Evolutionary conservation across 2,113 vertebrate species (phyloP).

Genomic region (Tursiops truncatus): DNA sequence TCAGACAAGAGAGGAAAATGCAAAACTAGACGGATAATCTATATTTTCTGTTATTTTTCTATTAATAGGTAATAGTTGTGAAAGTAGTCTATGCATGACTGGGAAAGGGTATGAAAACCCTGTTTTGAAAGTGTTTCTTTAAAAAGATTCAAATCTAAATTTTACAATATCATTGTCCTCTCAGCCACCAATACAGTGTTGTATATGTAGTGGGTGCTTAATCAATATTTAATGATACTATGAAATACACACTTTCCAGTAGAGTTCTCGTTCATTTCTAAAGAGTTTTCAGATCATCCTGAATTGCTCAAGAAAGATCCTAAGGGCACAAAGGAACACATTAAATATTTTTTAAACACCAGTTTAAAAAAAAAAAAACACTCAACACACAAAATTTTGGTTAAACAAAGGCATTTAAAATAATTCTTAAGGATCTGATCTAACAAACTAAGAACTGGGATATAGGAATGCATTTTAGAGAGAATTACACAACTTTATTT

Average conservation of each 20-base stretch:
- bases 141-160: neutral
- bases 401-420: slow-evolving; percentile 17
- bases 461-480: neutral
- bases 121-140: slow-evolving; percentile 2
- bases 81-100: neutral
- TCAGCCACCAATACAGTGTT: neutral
- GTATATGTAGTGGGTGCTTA: neutral
- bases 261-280: neutral
- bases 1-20: neutral
- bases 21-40: neutral
- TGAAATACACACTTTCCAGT: slow-evolving; percentile 11
- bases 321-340: neutral
- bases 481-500: slow-evolving; percentile 3
- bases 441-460: neutral
- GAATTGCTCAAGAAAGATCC: slow-evolving; percentile 4
- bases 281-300: neutral
- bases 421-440: neutral
- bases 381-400: neutral
- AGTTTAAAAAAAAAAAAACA: neutral
- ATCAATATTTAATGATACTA: neutral
- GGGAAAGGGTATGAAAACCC: neutral
- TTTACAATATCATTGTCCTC: neutral
- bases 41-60: neutral
- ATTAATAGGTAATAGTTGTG: neutral
- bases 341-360: neutral